phyloP scores from a whole-genome alignment of 2,113 vertebrate genomes.

The Corythornis vintsioides region DNA sequence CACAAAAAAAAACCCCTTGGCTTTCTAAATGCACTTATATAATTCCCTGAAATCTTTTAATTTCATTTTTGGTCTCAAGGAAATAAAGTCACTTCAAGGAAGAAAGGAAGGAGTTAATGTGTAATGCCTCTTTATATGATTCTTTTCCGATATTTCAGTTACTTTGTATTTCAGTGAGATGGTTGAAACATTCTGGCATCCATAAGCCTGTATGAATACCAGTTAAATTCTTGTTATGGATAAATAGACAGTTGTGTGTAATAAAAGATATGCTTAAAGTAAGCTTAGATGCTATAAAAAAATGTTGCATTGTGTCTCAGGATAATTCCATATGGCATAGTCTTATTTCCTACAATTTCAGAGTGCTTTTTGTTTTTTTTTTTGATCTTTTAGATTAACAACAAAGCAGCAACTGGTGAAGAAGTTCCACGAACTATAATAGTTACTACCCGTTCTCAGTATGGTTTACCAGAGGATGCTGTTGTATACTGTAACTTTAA shows the following conservation, averaged over 20 bases:
- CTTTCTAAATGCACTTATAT: not conserved
- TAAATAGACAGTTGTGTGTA: not conserved
- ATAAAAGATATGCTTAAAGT: not conserved
- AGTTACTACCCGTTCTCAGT: slow-evolving; percentile 97
- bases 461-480: slow-evolving; percentile 95
- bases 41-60: not conserved
- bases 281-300: not conserved
- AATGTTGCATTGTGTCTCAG: not conserved
- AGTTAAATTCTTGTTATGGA: not conserved
- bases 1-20: not conserved
- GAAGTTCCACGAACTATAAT: slow-evolving; percentile 97
- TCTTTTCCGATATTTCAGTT: slow-evolving; percentile 16
- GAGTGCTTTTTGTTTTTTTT: not conserved
- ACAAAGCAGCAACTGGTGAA: slow-evolving; percentile 97
- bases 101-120: not conserved
- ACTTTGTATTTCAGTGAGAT: slow-evolving; percentile 28
- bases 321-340: not conserved
- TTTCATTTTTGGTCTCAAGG: not conserved
- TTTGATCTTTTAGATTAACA: slow-evolving; percentile 86
- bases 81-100: not conserved
- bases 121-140: not conserved
- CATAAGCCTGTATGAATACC: not conserved
- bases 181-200: slow-evolving; percentile 5
- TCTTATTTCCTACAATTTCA: not conserved
- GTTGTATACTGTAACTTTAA: slow-evolving; percentile 99